These are phyloP conservation scores for Synanceia verrucosa DNA, from an alignment of 2,797 vertebrate genomes.

Conservation along the genomic window DNA sequence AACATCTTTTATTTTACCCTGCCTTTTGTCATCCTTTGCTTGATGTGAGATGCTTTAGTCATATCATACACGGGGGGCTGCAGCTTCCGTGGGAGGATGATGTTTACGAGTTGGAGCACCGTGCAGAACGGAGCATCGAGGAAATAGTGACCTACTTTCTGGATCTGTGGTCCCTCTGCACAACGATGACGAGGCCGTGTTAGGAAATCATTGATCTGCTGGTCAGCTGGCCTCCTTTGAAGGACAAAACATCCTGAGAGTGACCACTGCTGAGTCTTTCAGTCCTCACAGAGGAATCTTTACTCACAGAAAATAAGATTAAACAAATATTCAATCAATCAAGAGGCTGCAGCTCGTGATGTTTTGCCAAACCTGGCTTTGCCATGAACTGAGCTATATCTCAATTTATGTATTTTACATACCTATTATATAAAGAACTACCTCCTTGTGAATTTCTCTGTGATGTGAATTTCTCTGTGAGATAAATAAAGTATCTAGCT, in stretches of 20 bases:
- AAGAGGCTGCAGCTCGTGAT: no score
- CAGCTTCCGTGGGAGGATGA: conserved; percentile 58
- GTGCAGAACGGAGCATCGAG: conserved; percentile 29
- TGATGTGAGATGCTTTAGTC: conserved; percentile 65
- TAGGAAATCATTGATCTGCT: conserved; percentile 11
- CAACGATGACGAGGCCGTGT: not conserved
- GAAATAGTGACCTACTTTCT: conserved; percentile 67
- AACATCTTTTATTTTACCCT: conserved; percentile 50
- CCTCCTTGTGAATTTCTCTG: no score
- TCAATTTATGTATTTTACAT: no score
- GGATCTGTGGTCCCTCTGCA: not conserved
- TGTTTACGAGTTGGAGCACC: conserved; percentile 32
- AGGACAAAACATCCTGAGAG: not conserved
- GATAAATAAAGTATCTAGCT: no score
- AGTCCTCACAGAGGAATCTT: not conserved
- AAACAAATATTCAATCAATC: no score
- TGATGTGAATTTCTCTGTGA: no score
- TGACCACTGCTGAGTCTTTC: conserved; percentile 10
- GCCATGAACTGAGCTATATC: no score
- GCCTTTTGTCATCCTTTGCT: conserved; percentile 70
- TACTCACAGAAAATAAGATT: not conserved
- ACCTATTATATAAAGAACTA: no score
- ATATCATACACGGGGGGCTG: conserved; percentile 25
- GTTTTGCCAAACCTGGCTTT: no score
- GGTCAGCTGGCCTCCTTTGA: conserved; percentile 7